Evolutionary conservation across 2,888 invertebrate species (phyloP), one percentile per base, ranked within the genome.

Genomic region (Nipponacmea schrenckii): DNA sequence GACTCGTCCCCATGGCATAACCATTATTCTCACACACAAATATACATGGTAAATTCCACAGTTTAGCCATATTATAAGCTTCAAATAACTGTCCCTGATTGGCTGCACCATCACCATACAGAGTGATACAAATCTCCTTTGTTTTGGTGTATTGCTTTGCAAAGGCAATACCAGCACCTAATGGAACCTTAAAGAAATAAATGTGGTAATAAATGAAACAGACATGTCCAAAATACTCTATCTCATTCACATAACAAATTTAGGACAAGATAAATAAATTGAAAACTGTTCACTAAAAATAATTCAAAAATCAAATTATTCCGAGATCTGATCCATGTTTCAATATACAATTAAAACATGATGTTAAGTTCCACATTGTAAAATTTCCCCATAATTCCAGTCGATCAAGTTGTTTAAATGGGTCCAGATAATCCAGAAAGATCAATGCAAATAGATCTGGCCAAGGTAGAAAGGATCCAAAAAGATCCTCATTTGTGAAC

Each of bases 11-110:
- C 98, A 99, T 99, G 70, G 98, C 98, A 86, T 97, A 99, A 78
- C 96, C 96, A 89, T 99, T 99, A 89, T 99, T 99, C 91, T 99
- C 98, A 88, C 98, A 98, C 62, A 98, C 93, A 88, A 96, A 98
- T 80, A 98, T 94, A 78, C 93, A 93, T 0, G 98, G 99, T 79
- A 98, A 88, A 84, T 94, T 92, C 97, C 96, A 97, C 71, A 99
- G 91, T 89, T 96, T 96, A 8, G 98, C 95, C 92, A 99, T 98
- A 88, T 99, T 99, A 90, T 93, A 97, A 0, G 91, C 94, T 90
- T 89, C 89, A 83, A 90, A 91, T 26, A 91, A 77, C 82, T 92
- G 91, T 10, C 98, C 98, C 90, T 99, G 99, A 79, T 91, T 91
- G 70, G 91, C 91, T 26, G 91, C 91, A n/a, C 91, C 91, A 79